These are phyloP conservation scores for Syritta pipiens DNA, from an alignment of 2,888 invertebrate genomes.

Conservation along the genomic window DNA sequence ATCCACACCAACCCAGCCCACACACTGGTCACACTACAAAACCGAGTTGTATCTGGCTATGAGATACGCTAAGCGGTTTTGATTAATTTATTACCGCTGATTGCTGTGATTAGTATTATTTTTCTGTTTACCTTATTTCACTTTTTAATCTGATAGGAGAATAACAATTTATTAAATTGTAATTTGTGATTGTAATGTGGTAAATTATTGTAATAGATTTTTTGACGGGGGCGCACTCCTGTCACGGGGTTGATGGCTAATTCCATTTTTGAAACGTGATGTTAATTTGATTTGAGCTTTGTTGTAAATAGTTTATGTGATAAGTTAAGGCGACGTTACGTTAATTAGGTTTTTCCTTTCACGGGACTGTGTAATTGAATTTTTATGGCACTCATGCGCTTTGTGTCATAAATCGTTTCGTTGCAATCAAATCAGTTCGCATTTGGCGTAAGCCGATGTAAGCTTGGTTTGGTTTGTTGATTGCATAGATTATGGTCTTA, in stretches of 20 bases:
- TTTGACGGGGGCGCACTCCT: conserved; percentile 3
- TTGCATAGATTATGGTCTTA: conserved; percentile 23
- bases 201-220: conserved; percentile 55
- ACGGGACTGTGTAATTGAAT: conserved; percentile 12
- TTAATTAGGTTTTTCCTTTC: conserved; percentile 55
- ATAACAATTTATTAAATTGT: conserved; percentile 61
- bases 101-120: conserved; percentile 63
- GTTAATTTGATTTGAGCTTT: no score
- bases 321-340: conserved; percentile 18
- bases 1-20: conserved; percentile 7
- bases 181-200: conserved; percentile 57
- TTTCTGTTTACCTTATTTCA: conserved; percentile 29
- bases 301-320: conserved; percentile 8
- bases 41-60: neutral
- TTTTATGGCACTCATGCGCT: conserved; percentile 47
- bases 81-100: conserved; percentile 65
- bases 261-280: conserved; percentile 10
- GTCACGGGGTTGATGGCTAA: neutral
- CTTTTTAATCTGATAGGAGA: conserved; percentile 58
- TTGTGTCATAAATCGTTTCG: conserved; percentile 25
- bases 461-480: conserved; percentile 17
- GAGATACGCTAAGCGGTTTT: conserved; percentile 62
- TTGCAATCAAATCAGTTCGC: conserved; percentile 42
- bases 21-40: neutral
- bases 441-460: conserved; percentile 34